Evolutionary conservation across 92 coral and sea anemone species (phyloP).

Genomic region (Zoanthus sansibaricus): DNA sequence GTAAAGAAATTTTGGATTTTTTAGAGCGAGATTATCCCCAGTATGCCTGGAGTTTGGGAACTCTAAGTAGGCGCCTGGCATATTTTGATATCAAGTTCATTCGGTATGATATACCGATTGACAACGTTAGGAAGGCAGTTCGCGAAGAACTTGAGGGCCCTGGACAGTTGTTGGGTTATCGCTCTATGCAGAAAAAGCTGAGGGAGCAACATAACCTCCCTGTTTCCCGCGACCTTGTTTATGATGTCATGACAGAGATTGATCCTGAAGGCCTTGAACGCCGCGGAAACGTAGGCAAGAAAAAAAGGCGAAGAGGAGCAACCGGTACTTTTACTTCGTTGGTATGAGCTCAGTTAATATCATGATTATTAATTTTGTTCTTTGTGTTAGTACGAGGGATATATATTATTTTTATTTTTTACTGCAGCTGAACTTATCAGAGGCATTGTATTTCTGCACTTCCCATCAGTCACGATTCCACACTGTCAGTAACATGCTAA

Average conservation of each 20-base stretch:
- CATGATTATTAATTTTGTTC: conserved; percentile 2
- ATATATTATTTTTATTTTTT: conserved; percentile 4
- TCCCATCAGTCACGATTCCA: conserved; percentile 11
- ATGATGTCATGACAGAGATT: conserved; percentile 45
- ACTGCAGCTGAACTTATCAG: conserved; percentile 12
- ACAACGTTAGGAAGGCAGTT: neutral
- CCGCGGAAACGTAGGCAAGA: conserved; percentile 36
- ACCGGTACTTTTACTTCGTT: conserved; percentile 50
- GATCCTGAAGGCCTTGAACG: conserved; percentile 52
- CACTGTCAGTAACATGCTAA: neutral
- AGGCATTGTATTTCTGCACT: conserved; percentile 4
- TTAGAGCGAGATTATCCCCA: neutral
- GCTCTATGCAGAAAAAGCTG: conserved; percentile 45
- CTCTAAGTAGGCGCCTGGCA: conserved; percentile 40
- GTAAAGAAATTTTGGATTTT: conserved; percentile 39
- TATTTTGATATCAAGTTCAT: conserved; percentile 38
- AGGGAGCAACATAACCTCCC: conserved; percentile 42
- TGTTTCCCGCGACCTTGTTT: conserved; percentile 41
- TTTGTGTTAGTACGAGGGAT: conserved; percentile 11
- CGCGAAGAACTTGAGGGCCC: conserved; percentile 18
- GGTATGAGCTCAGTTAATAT: conserved; percentile 9
- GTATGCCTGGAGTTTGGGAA: conserved; percentile 57
- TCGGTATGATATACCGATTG: neutral
- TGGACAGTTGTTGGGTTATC: conserved; percentile 45
- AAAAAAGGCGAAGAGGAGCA: conserved; percentile 42